Evolutionary conservation across 2,113 vertebrate species (phyloP).

Genomic region (Dinomys branickii): DNA sequence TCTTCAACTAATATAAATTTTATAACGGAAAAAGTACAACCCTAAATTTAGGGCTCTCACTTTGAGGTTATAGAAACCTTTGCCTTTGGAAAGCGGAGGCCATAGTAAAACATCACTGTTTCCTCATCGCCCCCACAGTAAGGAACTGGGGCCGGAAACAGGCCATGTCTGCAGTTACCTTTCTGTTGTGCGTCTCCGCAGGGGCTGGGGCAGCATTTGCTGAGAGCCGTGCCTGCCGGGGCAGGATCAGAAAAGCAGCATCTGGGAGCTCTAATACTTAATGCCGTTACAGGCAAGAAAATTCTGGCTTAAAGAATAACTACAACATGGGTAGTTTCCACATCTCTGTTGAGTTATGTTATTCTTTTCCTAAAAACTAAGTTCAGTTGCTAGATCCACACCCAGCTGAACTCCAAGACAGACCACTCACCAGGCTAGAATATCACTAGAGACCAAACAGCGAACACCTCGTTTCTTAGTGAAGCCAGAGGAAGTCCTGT

Average conservation of each 20-base stretch:
- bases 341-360: not conserved
- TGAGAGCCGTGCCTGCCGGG: slow-evolving; percentile 16
- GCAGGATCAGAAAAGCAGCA: not conserved
- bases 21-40: not conserved
- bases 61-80: slow-evolving; percentile 6
- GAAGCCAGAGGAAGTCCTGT: slow-evolving; percentile 17
- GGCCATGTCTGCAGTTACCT: not conserved
- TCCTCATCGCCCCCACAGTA: slow-evolving; percentile 57
- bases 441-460: slow-evolving; percentile 16
- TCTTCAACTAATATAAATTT: slow-evolving; percentile 51
- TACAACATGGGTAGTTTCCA: not conserved
- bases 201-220: not conserved
- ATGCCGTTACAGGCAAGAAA: slow-evolving; percentile 17
- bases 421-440: not conserved
- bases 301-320: not conserved
- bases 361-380: not conserved
- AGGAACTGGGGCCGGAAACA: slow-evolving; percentile 15
- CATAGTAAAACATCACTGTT: slow-evolving; percentile 65
- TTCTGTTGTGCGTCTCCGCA: not conserved
- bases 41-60: slow-evolving; percentile 39
- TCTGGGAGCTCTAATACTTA: slow-evolving; percentile 11
- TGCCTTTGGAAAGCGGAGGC: slow-evolving; percentile 69
- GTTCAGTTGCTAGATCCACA: slow-evolving; percentile 7
- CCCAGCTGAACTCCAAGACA: slow-evolving; percentile 1
- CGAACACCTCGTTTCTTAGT: not conserved